Percentiles rank a stretch among this genome's conserved stretches.
phyloP scores from a whole-genome alignment of 2,113 vertebrate genomes.

The Otolemur garnettii region DNA sequence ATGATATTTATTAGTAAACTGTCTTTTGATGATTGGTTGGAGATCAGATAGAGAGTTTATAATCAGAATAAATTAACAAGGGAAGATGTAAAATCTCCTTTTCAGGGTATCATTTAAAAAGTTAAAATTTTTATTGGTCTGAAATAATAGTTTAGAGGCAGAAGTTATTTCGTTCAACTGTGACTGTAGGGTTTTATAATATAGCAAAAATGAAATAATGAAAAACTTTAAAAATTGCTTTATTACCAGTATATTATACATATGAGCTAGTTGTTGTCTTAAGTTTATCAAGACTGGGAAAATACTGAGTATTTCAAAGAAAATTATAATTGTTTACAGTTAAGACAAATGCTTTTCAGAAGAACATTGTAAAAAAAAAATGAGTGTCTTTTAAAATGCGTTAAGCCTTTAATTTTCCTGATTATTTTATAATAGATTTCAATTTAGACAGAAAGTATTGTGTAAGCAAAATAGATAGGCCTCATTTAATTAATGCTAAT shows the following conservation, averaged over 20 bases:
- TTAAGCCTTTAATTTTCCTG: slow-evolving; percentile 30
- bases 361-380: background rate
- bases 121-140: slow-evolving; percentile 50
- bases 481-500: background rate
- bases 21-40: background rate
- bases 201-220: slow-evolving; percentile 49
- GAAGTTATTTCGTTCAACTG: background rate
- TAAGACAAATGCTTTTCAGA: slow-evolving; percentile 47
- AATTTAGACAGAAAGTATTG: slow-evolving; percentile 27
- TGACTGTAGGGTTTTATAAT: slow-evolving; percentile 29
- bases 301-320: slow-evolving; percentile 53
- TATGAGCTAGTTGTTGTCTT: slow-evolving; percentile 9
- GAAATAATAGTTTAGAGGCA: slow-evolving; percentile 36
- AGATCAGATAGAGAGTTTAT: background rate
- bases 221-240: slow-evolving; percentile 41
- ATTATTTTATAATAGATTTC: slow-evolving; percentile 48
- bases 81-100: slow-evolving; percentile 46
- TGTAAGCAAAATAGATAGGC: slow-evolving; percentile 11
- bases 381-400: slow-evolving; percentile 12
- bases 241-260: background rate
- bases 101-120: slow-evolving; percentile 30
- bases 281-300: slow-evolving; percentile 25
- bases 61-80: slow-evolving; percentile 15
- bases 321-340: slow-evolving; percentile 42
- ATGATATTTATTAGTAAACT: background rate